Evolutionary conservation across 2,797 vertebrate genomes (phyloP).

Genomic region (Pipistrellus pipistrellus): DNA sequence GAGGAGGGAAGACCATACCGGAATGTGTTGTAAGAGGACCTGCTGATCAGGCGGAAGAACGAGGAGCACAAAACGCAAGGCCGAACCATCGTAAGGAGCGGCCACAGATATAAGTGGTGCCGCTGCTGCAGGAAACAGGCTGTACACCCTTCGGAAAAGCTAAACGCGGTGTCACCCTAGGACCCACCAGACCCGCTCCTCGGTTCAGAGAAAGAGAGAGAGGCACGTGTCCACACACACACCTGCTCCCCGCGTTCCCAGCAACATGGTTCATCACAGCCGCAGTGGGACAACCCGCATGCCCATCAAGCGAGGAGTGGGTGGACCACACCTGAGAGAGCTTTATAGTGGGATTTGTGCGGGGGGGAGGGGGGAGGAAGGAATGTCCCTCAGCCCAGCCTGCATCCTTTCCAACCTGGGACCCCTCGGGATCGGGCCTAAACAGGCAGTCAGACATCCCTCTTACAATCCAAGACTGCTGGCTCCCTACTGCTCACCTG

Average conservation of each 20-base stretch:
- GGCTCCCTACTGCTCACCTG: too few species aligned
- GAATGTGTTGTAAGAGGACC: neutral
- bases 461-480: too few species aligned
- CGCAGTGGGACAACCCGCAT: neutral
- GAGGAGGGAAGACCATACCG: neutral
- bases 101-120: neutral
- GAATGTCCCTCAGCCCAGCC: too few species aligned
- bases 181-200: neutral
- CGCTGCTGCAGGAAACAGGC: neutral
- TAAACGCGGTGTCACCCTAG: neutral
- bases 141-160: neutral
- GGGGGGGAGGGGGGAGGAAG: too few species aligned
- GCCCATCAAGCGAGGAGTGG: neutral
- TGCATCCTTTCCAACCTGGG: too few species aligned
- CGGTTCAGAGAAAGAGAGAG: neutral
- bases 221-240: neutral
- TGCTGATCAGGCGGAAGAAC: neutral
- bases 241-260: neutral
- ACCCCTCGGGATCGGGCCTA: too few species aligned
- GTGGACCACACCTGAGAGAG: neutral
- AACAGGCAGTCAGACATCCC: too few species aligned
- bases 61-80: neutral
- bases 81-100: neutral
- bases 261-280: neutral
- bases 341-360: neutral